Evolutionary conservation across 1,140 invertebrate species (phyloP).

Genomic region (Camponotus vicinus): DNA sequence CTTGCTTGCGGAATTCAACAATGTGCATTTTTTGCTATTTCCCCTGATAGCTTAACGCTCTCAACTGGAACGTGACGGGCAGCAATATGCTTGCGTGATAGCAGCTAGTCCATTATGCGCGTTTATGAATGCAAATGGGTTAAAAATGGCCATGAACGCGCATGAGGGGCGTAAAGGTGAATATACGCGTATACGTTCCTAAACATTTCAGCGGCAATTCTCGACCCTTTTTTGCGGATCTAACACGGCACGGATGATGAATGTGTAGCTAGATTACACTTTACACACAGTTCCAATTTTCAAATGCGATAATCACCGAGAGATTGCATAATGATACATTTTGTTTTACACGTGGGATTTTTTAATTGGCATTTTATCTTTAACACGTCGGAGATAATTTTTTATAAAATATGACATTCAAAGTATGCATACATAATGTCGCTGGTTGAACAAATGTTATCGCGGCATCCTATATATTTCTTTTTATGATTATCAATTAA

Average conservation of each 20-base stretch:
- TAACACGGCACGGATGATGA: slow-evolving; percentile 50
- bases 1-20: background rate
- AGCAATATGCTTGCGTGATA: slow-evolving; percentile 58
- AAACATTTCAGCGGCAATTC: slow-evolving; percentile 46
- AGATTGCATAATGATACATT: slow-evolving; percentile 6
- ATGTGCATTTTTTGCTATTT: slow-evolving; percentile 41
- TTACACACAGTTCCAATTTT: slow-evolving; percentile 21
- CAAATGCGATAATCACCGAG: background rate
- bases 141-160: slow-evolving; percentile 62
- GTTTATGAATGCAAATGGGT: slow-evolving; percentile 62
- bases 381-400: background rate
- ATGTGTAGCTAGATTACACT: slow-evolving; percentile 39
- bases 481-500: background rate
- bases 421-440: background rate
- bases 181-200: slow-evolving; percentile 52
- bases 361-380: background rate
- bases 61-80: slow-evolving; percentile 45
- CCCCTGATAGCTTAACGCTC: slow-evolving; percentile 36
- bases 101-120: slow-evolving; percentile 57
- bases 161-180: slow-evolving; percentile 58
- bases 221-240: slow-evolving; percentile 37
- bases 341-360: background rate
- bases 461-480: background rate
- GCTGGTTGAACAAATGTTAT: background rate
- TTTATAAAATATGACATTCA: background rate